Evolutionary conservation across 2,113 vertebrate genomes (phyloP).

Genomic region (Oenanthe melanoleuca): DNA sequence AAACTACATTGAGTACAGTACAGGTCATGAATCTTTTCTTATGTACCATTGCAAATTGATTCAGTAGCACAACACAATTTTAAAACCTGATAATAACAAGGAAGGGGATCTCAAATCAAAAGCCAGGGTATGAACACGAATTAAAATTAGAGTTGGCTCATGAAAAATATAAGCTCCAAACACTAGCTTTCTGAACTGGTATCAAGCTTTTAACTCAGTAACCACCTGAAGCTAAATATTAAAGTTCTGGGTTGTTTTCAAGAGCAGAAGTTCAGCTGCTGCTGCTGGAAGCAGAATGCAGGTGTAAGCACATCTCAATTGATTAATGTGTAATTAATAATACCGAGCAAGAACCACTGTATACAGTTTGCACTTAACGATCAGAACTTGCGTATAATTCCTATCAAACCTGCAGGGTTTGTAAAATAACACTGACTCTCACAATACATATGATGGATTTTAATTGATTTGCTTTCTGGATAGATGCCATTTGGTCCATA

Average conservation of each 20-base stretch:
- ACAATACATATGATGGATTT: neutral
- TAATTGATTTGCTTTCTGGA: constrained; percentile 40
- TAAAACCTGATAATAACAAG: neutral
- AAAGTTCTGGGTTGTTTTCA: neutral
- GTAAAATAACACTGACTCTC: constrained; percentile 27
- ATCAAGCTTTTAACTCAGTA: neutral
- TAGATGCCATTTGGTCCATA: neutral
- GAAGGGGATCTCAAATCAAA: neutral
- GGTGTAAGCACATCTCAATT: neutral
- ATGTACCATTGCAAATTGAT: neutral
- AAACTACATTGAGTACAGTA: neutral
- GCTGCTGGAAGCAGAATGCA: neutral
- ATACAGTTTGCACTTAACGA: neutral
- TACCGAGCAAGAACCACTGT: neutral
- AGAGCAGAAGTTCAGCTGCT: neutral
- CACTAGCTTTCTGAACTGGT: neutral
- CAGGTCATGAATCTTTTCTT: neutral
- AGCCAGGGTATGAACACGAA: neutral
- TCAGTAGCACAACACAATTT: neutral
- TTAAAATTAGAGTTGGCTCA: neutral
- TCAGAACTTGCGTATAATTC: neutral
- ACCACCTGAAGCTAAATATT: neutral
- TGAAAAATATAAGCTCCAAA: neutral
- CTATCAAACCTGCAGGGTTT: neutral
- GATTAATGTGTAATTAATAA: constrained; percentile 38